Percentiles rank a stretch among this genome's conserved stretches.
phyloP scores from a whole-genome alignment of 2,888 invertebrate species.

The Cantharis flavilabris region DNA sequence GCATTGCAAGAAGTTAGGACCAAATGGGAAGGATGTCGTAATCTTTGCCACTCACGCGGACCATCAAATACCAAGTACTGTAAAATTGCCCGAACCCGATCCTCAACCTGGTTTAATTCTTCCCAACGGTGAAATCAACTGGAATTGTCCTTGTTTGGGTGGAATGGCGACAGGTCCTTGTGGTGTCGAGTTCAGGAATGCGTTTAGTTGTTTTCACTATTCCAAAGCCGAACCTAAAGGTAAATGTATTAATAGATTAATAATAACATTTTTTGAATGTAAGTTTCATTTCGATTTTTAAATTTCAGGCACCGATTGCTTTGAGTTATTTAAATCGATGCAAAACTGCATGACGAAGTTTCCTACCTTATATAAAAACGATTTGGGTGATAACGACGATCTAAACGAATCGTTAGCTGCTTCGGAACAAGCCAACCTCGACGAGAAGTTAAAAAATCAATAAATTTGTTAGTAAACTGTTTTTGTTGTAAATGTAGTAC shows the following conservation, averaged over 20 bases:
- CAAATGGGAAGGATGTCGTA: conserved; percentile 77
- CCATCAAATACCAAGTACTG: conserved; percentile 72
- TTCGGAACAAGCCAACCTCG: conserved; percentile 23
- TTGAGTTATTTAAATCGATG: conserved; percentile 88
- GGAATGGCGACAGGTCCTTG: conserved; percentile 98
- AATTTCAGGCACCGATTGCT: conserved; percentile 74
- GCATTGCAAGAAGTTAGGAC: conserved; percentile 56
- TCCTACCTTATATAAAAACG: conserved; percentile 82
- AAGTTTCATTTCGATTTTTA: conserved; percentile 10
- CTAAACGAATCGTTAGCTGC: conserved; percentile 46
- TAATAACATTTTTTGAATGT: too few species aligned
- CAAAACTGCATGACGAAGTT: conserved; percentile 87
- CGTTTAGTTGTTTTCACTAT: conserved; percentile 94
- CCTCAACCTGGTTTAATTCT: conserved; percentile 81
- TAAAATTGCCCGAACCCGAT: conserved; percentile 72
- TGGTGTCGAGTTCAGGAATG: conserved; percentile 89
- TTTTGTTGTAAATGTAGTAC: background rate
- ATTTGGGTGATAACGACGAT: conserved; percentile 66
- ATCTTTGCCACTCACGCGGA: conserved; percentile 83
- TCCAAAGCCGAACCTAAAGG: conserved; percentile 90
- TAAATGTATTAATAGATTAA: conserved; percentile 24
- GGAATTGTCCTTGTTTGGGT: conserved; percentile 96
- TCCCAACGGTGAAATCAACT: conserved; percentile 89
- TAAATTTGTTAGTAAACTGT: background rate
- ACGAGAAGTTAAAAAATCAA: conserved; percentile 1